Evolutionary conservation across 2,888 invertebrate species (phyloP).

Genomic region (Megalurothrips usitatus): DNA sequence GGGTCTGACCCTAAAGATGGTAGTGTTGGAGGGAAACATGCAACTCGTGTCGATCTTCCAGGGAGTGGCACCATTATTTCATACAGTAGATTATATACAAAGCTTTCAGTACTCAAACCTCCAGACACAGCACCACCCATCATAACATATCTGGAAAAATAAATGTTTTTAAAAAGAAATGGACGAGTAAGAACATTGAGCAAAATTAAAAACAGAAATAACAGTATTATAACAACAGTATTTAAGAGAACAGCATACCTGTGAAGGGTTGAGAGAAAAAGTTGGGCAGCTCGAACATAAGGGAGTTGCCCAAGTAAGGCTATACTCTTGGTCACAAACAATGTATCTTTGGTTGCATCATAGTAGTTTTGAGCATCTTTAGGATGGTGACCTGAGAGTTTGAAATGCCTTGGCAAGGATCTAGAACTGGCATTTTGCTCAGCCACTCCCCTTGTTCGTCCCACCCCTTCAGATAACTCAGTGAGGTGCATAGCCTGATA

Average conservation of each 20-base stretch:
- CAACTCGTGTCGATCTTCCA: slow-evolving; percentile 68
- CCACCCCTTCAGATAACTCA: slow-evolving; percentile 77
- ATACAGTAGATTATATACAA: slow-evolving; percentile 91
- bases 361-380: slow-evolving; percentile 80
- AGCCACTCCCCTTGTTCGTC: slow-evolving; percentile 54
- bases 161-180: slow-evolving; percentile 28
- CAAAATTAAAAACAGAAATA: slow-evolving; percentile 29
- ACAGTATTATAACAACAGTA: not conserved
- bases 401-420: slow-evolving; percentile 85
- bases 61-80: slow-evolving; percentile 87
- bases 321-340: slow-evolving; percentile 94
- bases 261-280: slow-evolving; percentile 82
- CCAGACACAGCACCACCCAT: slow-evolving; percentile 50
- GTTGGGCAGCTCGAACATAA: slow-evolving; percentile 79
- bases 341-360: slow-evolving; percentile 87
- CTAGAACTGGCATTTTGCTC: slow-evolving; percentile 60
- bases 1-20: slow-evolving; percentile 42
- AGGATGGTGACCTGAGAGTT: slow-evolving; percentile 70
- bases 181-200: not conserved
- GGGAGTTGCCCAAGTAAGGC: slow-evolving; percentile 88
- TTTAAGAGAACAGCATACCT: slow-evolving; percentile 54
- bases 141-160: slow-evolving; percentile 57
- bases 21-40: slow-evolving; percentile 36
- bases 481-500: slow-evolving; percentile 81
- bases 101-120: slow-evolving; percentile 77